These are phyloP conservation scores for Callipepla squamata DNA, from an alignment of 2,113 vertebrate genomes.

Conservation along the genomic window DNA sequence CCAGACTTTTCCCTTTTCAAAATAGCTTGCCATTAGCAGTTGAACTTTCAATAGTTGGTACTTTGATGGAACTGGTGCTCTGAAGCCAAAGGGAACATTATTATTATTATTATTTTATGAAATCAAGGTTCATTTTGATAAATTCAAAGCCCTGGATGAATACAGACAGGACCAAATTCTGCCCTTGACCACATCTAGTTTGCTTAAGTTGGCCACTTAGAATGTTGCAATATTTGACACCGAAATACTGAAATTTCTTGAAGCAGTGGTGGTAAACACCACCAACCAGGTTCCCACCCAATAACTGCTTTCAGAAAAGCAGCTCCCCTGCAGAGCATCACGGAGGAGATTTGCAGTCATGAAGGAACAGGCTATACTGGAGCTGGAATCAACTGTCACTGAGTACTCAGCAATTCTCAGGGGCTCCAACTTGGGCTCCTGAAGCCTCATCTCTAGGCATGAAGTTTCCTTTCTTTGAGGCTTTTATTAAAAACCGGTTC, in stretches of 20 bases:
- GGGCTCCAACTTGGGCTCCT: slow-evolving; percentile 28
- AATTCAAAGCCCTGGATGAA: background rate
- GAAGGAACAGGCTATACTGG: slow-evolving; percentile 35
- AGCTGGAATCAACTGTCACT: slow-evolving; percentile 53
- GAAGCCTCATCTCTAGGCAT: background rate
- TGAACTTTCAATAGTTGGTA: slow-evolving; percentile 44
- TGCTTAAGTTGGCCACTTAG: background rate
- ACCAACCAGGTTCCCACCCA: background rate
- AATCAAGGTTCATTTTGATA: slow-evolving; percentile 2
- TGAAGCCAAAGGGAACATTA: slow-evolving; percentile 6
- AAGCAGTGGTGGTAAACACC: background rate
- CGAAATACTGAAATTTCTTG: background rate
- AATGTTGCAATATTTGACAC: background rate
- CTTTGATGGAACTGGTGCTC: slow-evolving; percentile 29
- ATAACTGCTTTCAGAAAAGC: background rate
- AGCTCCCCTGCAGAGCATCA: slow-evolving; percentile 17
- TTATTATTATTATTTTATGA: background rate
- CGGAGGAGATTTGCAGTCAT: slow-evolving; percentile 29
- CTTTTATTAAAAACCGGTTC: slow-evolving; percentile 66
- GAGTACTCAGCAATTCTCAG: slow-evolving; percentile 56
- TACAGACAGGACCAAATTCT: background rate
- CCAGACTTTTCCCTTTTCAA: slow-evolving; percentile 44
- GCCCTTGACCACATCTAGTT: background rate
- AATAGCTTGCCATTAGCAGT: slow-evolving; percentile 53
- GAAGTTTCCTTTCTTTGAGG: slow-evolving; percentile 60